Evolutionary conservation across 2,888 invertebrate species (phyloP).

Genomic region (Drosophila gaucha): DNA sequence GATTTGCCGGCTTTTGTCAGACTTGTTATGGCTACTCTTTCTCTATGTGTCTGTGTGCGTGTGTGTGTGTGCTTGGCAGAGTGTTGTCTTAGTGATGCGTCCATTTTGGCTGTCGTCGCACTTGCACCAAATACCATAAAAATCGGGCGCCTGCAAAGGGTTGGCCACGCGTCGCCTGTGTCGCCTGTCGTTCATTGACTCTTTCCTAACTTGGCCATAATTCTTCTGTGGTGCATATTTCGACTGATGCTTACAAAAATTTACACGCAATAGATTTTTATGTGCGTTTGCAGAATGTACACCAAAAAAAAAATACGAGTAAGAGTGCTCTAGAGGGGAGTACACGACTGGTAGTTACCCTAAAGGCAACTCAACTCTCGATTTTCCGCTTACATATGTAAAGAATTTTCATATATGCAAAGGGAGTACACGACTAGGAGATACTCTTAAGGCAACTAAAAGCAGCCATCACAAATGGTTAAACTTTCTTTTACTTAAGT

Average conservation of each 20-base stretch:
- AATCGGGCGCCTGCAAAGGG: conserved; percentile 50
- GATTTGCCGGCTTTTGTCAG: conserved; percentile 52
- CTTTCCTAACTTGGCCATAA: conserved; percentile 56
- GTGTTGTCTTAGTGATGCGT: conserved; percentile 24
- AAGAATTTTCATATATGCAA: no score
- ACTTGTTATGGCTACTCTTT: conserved; percentile 49
- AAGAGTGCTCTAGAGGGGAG: no score
- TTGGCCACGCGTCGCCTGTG: conserved; percentile 34
- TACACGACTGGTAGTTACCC: not conserved
- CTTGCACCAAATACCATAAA: conserved; percentile 52
- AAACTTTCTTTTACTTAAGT: no score
- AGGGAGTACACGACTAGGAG: no score
- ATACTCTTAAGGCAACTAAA: no score
- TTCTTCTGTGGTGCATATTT: conserved; percentile 60
- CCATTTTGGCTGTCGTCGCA: conserved; percentile 49
- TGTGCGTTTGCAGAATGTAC: conserved; percentile 60
- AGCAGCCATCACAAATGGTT: no score
- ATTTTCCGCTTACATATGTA: no score
- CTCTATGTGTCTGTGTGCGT: not conserved
- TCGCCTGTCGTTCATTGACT: conserved; percentile 66
- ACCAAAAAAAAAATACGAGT: conserved; percentile 19
- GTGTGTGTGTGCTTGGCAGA: conserved; percentile 18
- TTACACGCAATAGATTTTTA: conserved; percentile 82
- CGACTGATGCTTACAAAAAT: conserved; percentile 56
- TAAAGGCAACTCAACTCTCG: no score